These are phyloP conservation scores for Sitophilus oryzae DNA, from an alignment of 1,140 invertebrate species.

Conservation along the genomic window DNA sequence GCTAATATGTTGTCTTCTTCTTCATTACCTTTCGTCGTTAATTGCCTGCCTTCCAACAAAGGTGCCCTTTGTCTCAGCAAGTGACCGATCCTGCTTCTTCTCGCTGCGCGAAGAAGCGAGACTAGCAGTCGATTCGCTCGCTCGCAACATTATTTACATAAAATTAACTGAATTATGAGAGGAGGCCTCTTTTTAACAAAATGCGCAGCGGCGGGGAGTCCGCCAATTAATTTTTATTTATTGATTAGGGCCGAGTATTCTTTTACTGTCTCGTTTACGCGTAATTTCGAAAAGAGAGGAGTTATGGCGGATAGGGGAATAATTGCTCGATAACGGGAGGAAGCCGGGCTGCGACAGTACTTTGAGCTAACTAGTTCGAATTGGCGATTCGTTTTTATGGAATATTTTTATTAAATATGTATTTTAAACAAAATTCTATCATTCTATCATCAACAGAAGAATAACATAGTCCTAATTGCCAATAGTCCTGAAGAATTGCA, in stretches of 20 bases:
- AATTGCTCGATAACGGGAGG: no score
- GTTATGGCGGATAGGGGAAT: background rate
- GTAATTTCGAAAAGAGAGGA: background rate
- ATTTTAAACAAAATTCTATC: no score
- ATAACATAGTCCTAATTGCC: no score
- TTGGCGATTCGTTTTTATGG: no score
- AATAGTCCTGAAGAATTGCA: no score
- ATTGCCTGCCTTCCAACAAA: no score
- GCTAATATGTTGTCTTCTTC: no score
- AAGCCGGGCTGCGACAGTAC: no score
- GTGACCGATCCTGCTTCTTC: background rate
- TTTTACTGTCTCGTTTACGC: slow-evolving; percentile 10
- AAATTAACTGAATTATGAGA: slow-evolving; percentile 20
- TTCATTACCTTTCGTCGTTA: no score
- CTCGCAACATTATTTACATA: slow-evolving; percentile 18
- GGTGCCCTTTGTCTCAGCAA: slow-evolving; percentile 5
- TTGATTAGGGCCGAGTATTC: slow-evolving; percentile 18
- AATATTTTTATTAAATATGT: no score
- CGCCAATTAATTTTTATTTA: slow-evolving; percentile 27
- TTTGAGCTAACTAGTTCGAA: no score
- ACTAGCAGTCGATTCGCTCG: slow-evolving; percentile 5
- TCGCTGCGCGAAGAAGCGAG: slow-evolving; percentile 3
- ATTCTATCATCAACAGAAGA: no score
- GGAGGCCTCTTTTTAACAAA: slow-evolving; percentile 14
- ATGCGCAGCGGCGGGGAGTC: slow-evolving; percentile 20